Percentiles rank a stretch among this genome's conserved stretches.
These are phyloP conservation scores for Hypotaenidia philippensis DNA, from an alignment of 2,797 vertebrate species.

Conservation along the genomic window DNA sequence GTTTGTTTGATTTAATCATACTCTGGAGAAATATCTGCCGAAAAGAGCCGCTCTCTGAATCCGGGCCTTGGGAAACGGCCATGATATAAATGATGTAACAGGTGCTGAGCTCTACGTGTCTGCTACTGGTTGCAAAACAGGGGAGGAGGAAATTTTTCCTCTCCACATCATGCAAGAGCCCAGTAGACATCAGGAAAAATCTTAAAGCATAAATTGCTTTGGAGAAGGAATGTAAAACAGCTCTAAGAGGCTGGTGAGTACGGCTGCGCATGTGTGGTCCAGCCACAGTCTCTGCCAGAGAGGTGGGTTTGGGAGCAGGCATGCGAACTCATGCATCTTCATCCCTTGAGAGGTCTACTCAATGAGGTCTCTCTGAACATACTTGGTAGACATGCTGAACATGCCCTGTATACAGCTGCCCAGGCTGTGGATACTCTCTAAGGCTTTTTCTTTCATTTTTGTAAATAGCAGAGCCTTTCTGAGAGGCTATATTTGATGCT, in stretches of 20 bases:
- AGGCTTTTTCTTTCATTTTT: background rate
- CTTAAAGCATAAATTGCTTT: background rate
- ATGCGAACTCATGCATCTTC: background rate
- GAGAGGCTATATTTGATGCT: background rate
- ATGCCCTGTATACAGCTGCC: background rate
- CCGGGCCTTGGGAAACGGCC: background rate
- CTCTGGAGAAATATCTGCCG: background rate
- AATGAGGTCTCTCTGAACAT: background rate
- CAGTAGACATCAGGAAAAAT: background rate
- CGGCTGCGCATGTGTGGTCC: accelerated
- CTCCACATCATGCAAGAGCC: background rate
- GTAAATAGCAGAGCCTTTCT: background rate
- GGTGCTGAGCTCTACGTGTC: background rate
- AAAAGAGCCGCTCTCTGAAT: slow-evolving; percentile 13
- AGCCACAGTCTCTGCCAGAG: background rate
- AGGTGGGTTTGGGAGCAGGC: accelerated
- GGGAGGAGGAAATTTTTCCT: background rate
- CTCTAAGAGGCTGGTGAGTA: background rate
- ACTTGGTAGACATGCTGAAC: accelerated
- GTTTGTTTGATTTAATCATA: slow-evolving; percentile 39
- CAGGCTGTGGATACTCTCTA: background rate
- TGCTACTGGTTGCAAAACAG: background rate
- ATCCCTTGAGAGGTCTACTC: background rate
- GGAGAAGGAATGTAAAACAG: background rate
- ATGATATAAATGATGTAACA: background rate